A percentile compares a stretch with the other conserved stretches of the same genome.
Conservation (phyloP, 2,113 vertebrate species). For the Rhynchomys soricoides region DNA sequence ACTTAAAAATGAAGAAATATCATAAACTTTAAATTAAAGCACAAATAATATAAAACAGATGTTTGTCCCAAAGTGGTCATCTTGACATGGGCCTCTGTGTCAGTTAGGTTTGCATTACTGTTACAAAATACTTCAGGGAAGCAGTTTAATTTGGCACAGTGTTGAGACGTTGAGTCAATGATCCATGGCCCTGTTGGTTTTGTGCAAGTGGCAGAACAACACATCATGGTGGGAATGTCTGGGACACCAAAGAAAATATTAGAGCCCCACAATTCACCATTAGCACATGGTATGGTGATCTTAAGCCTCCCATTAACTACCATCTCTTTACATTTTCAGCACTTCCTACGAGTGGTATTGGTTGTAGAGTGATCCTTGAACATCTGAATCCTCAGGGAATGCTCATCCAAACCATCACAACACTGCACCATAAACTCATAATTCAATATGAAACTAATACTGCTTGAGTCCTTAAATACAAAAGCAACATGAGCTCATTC, state of each 20-base stretch:
- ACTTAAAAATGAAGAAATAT: slow-evolving; percentile 46
- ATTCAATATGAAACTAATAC: neutral
- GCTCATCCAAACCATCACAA: neutral
- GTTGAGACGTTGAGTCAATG: neutral
- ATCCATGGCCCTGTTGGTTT: neutral
- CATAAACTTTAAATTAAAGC: neutral
- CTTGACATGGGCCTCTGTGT: neutral
- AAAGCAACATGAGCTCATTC: neutral
- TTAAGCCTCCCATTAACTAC: neutral
- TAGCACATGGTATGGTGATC: neutral
- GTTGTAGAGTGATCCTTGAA: neutral
- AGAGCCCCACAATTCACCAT: neutral
- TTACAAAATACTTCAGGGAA: neutral
- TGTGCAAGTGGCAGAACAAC: neutral
- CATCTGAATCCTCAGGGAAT: neutral
- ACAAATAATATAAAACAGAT: neutral
- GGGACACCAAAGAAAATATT: neutral
- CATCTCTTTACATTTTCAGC: neutral
- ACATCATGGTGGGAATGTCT: neutral
- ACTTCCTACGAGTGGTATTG: neutral
- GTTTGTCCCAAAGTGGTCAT: neutral
- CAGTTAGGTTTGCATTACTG: neutral
- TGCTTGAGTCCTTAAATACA: neutral
- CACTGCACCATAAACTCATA: neutral
- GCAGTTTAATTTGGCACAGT: neutral